phyloP scores from a whole-genome alignment of 2,888 invertebrate species.

The Tineola bisselliella region DNA sequence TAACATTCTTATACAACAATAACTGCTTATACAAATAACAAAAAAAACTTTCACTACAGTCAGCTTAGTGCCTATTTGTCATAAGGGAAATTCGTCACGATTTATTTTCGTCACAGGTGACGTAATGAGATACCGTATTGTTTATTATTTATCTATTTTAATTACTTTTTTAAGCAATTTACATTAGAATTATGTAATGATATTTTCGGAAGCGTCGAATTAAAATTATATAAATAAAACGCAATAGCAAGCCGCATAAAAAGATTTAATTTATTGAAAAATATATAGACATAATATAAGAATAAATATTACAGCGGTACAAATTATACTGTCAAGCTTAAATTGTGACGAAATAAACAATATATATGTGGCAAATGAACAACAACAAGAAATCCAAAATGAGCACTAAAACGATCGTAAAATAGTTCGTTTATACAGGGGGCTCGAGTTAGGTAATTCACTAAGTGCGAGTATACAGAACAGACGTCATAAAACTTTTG shows the following conservation, averaged over 20 bases:
- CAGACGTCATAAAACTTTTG: constrained; percentile 2
- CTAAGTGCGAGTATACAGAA: neutral
- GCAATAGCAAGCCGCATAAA: too few species aligned
- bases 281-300: too few species aligned
- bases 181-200: too few species aligned
- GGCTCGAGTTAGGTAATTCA: neutral
- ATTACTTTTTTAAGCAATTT: too few species aligned
- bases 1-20: constrained; percentile 4
- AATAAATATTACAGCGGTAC: too few species aligned
- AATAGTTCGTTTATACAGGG: neutral
- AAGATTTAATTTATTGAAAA: too few species aligned
- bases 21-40: constrained; percentile 3
- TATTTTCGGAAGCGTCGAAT: too few species aligned
- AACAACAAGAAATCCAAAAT: neutral
- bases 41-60: constrained; percentile 1
- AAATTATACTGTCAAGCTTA: too few species aligned
- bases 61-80: neutral
- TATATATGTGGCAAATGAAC: neutral
- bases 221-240: too few species aligned
- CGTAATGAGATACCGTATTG: too few species aligned
- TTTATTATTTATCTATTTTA: too few species aligned
- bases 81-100: neutral
- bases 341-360: neutral
- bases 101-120: too few species aligned
- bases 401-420: neutral